A percentile compares a stretch with the other conserved stretches of the same genome.
Evolutionary conservation across 2,797 vertebrate genomes (phyloP).

Genomic region (Dryobates pubescens): DNA sequence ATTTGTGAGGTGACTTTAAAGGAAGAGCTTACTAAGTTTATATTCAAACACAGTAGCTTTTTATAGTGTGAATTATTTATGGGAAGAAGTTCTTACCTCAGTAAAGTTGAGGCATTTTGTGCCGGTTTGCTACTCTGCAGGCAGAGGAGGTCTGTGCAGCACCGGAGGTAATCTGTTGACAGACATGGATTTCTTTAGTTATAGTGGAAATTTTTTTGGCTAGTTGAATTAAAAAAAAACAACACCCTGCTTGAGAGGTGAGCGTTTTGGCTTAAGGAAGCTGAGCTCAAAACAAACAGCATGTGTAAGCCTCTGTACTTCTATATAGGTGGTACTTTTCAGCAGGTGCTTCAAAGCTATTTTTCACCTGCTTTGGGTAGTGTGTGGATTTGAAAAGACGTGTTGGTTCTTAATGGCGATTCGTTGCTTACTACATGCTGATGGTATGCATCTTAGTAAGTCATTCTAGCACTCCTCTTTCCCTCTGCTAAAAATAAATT

Average conservation of each 20-base stretch:
- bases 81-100: not conserved
- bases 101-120: not conserved
- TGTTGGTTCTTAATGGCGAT: constrained; percentile 18
- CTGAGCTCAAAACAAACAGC: not conserved
- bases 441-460: constrained; percentile 65
- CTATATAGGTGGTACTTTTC: not conserved
- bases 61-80: not conserved
- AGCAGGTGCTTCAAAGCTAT: not conserved
- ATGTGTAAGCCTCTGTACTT: accelerated
- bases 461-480: constrained; percentile 60
- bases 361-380: not conserved
- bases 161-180: not conserved
- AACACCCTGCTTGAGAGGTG: not conserved
- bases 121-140: not conserved
- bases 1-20: not conserved
- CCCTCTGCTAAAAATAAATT: constrained; percentile 65
- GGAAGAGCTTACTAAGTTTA: not conserved
- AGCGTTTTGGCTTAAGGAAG: not conserved
- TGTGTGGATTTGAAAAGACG: not conserved
- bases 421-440: constrained; percentile 56
- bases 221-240: not conserved
- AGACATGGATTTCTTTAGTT: not conserved
- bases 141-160: not conserved
- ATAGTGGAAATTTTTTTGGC: not conserved
- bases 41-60: accelerated